These are phyloP conservation scores for Leptinotarsa lineolata DNA, from an alignment of 1,140 invertebrate genomes.

Conservation along the genomic window DNA sequence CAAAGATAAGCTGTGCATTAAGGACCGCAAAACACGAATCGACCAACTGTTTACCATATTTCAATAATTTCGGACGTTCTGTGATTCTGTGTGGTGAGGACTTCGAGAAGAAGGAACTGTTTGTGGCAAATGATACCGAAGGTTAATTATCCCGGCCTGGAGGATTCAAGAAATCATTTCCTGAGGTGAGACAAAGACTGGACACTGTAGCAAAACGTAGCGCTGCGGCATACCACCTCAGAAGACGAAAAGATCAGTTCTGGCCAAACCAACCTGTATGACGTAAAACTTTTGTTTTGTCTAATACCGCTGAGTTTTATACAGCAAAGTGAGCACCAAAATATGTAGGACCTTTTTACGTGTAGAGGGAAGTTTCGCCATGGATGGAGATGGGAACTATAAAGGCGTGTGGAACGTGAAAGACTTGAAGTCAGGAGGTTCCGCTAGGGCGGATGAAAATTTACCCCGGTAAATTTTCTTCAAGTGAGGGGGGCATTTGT, in stretches of 20 bases:
- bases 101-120: background rate
- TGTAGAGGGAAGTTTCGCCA: background rate
- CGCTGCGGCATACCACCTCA: background rate
- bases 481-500: background rate
- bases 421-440: background rate
- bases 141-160: background rate
- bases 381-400: background rate
- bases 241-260: background rate
- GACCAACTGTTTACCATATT: conserved; percentile 8
- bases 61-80: conserved; percentile 21
- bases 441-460: conserved; percentile 2
- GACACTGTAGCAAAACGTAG: background rate
- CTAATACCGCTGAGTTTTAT: conserved; percentile 30
- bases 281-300: conserved; percentile 29
- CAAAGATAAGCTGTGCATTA: conserved; percentile 22
- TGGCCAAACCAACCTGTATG: conserved; percentile 27
- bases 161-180: conserved; percentile 14
- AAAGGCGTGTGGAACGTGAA: conserved; percentile 21
- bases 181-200: conserved; percentile 12
- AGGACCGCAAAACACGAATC: conserved; percentile 5
- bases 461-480: conserved; percentile 15
- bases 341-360: conserved; percentile 20
- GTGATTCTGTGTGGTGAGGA: conserved; percentile 8
- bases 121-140: background rate
- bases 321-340: conserved; percentile 36